These are phyloP conservation scores for Rhegmatorhina hoffmannsi DNA, from an alignment of 2,113 vertebrate species.

Conservation along the genomic window DNA sequence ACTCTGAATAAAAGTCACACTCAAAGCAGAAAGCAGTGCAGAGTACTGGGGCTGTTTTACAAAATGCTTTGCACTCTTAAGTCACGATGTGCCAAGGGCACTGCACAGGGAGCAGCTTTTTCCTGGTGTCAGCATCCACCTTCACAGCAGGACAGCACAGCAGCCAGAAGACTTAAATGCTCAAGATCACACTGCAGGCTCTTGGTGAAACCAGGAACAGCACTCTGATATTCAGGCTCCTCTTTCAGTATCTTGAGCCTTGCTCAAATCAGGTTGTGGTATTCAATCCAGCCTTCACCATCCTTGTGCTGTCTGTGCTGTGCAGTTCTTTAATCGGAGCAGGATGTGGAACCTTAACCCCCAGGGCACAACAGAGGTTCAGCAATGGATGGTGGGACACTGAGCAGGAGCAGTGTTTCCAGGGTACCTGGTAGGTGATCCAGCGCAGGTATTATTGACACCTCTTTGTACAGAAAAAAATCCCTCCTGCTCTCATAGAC, in stretches of 20 bases:
- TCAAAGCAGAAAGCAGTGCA: neutral
- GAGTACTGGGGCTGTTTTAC: neutral
- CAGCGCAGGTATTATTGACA: neutral
- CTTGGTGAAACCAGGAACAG: neutral
- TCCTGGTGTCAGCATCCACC: neutral
- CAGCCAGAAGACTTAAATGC: accelerated
- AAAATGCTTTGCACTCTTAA: neutral
- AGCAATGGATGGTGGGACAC: neutral
- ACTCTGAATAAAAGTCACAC: neutral
- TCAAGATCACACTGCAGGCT: accelerated
- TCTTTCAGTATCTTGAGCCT: neutral
- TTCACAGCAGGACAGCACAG: neutral
- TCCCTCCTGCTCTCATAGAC: neutral
- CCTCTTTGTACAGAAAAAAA: neutral
- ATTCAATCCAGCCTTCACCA: neutral
- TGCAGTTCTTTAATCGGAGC: neutral
- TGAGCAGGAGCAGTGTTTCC: neutral
- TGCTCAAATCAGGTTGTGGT: neutral
- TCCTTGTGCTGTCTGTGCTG: neutral
- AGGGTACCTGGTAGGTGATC: neutral
- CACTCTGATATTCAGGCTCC: neutral
- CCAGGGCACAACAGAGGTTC: accelerated
- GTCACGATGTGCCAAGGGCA: accelerated
- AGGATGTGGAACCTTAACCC: neutral
- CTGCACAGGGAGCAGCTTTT: accelerated